Evolutionary conservation across 2,113 vertebrate species (phyloP), one percentile per base, ranked within the genome.

Genomic region (Misgurnus anguillicaudatus): DNA sequence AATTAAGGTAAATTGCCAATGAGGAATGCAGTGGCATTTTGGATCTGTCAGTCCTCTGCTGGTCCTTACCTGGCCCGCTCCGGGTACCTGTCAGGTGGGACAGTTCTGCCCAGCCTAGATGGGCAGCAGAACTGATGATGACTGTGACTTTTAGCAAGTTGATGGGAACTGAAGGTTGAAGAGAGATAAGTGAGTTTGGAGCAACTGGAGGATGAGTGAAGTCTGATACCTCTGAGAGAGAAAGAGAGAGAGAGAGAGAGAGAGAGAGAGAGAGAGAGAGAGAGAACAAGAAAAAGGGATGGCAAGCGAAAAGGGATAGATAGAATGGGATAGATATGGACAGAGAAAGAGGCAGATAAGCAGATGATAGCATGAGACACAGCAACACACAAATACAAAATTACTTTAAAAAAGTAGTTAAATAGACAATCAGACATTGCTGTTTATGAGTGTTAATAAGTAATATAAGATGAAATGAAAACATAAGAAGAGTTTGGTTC

Each of bases 101-200:
- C 91, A 93, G 93, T 92, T 92, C 94, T 94, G 91, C 93, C 93
- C 89, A 93, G 93, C 90, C 94, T 92, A 90, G 94, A 92, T 89
- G 94, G 94, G 89, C 95, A 95, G 94, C 94, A 95, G 92, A 95
- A 96, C 94, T 95, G 95, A 94, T 96, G 95, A 90, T 94, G 95
- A 92, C 92, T 93, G 92, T 94, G 94, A 93, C 91, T 92, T 90
- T 92, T 90, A 93, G 91, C 16, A 16, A 48, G 82, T 67, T 61
- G 84, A 78, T 85, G 79, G 65, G n/a, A 87, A 88, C 85, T 89
- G 90, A 88, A 88, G 89, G 85, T 90, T 86, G 86, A 82, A 66
- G 87, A 89, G 85, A 85, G 85, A 86, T 89, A 85, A 87, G 88
- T 84, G 87, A 89, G 87, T 85, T 89, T 89, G 83, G 89, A 83